These are phyloP conservation scores for Drosophila fulvimacula DNA, from an alignment of 2,888 invertebrate genomes.

Conservation along the genomic window DNA sequence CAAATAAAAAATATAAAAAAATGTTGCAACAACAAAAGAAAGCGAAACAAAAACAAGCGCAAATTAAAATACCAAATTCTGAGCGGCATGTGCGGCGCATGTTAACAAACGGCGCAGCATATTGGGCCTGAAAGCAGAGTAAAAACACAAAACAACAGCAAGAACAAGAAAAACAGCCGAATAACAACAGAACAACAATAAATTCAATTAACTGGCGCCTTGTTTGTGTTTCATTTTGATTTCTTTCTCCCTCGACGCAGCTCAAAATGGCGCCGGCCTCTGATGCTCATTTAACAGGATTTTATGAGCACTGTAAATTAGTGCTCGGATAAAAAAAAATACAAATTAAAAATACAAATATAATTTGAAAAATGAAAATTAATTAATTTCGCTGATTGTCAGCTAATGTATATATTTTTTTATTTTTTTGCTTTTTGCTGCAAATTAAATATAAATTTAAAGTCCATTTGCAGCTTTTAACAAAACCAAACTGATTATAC, in stretches of 20 bases:
- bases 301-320: constrained; percentile 42
- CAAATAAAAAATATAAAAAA: constrained; percentile 13
- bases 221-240: constrained; percentile 60
- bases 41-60: constrained; percentile 39
- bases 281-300: constrained; percentile 48
- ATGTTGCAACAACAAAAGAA: constrained; percentile 6
- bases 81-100: constrained; percentile 26
- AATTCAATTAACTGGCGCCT: constrained; percentile 72
- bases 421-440: neutral
- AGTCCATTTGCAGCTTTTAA: neutral
- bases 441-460: neutral
- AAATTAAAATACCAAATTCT: constrained; percentile 56
- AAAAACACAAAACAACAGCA: constrained; percentile 11
- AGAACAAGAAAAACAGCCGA: constrained; percentile 16
- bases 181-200: constrained; percentile 61
- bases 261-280: constrained; percentile 38
- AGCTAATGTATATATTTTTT: constrained; percentile 6
- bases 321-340: neutral
- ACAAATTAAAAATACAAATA: neutral
- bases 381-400: constrained; percentile 51
- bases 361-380: constrained; percentile 24
- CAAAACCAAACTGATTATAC: neutral
- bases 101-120: constrained; percentile 39
- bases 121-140: constrained; percentile 29
- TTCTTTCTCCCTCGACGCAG: constrained; percentile 9